These are phyloP conservation scores for Spondyliosoma cantharus DNA, from an alignment of 2,797 vertebrate species.

Conservation along the genomic window DNA sequence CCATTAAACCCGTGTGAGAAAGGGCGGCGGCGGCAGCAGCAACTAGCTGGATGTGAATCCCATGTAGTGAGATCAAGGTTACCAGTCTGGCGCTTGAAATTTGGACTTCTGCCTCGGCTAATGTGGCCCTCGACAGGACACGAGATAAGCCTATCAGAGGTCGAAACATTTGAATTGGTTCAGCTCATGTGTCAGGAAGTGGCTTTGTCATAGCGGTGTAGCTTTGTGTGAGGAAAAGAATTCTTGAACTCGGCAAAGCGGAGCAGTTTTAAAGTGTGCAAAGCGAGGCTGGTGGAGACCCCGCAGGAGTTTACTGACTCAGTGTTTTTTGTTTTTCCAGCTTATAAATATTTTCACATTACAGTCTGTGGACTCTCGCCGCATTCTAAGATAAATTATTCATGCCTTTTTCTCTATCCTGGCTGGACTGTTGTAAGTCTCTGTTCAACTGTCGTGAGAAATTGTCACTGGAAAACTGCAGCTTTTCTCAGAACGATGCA, in stretches of 20 bases:
- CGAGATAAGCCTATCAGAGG: slow-evolving; percentile 38
- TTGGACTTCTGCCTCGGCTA: slow-evolving; percentile 12
- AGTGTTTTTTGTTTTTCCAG: slow-evolving; percentile 19
- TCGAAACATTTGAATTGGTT: slow-evolving; percentile 33
- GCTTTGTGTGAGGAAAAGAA: slow-evolving; percentile 7
- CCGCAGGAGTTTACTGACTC: slow-evolving; percentile 8
- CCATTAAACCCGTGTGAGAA: slow-evolving; percentile 20
- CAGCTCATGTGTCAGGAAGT: slow-evolving; percentile 33
- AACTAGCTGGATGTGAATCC: neutral
- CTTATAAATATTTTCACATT: slow-evolving; percentile 58
- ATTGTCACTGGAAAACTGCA: slow-evolving; percentile 34
- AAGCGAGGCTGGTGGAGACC: neutral
- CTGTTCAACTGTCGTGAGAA: slow-evolving; percentile 35
- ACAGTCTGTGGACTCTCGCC: slow-evolving; percentile 43
- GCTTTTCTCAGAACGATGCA: slow-evolving; percentile 20
- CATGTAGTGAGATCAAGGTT: slow-evolving; percentile 10
- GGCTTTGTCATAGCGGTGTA: slow-evolving; percentile 17
- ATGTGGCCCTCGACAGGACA: slow-evolving; percentile 9
- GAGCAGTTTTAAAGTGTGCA: neutral
- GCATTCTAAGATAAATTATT: slow-evolving; percentile 63
- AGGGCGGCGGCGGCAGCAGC: slow-evolving; percentile 3
- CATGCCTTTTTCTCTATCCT: slow-evolving; percentile 31
- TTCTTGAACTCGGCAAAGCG: neutral
- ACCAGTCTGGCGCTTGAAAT: slow-evolving; percentile 19
- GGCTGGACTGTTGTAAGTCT: slow-evolving; percentile 26